phyloP scores from a whole-genome alignment of 2,888 invertebrate species.

The Hartigia nigra region DNA sequence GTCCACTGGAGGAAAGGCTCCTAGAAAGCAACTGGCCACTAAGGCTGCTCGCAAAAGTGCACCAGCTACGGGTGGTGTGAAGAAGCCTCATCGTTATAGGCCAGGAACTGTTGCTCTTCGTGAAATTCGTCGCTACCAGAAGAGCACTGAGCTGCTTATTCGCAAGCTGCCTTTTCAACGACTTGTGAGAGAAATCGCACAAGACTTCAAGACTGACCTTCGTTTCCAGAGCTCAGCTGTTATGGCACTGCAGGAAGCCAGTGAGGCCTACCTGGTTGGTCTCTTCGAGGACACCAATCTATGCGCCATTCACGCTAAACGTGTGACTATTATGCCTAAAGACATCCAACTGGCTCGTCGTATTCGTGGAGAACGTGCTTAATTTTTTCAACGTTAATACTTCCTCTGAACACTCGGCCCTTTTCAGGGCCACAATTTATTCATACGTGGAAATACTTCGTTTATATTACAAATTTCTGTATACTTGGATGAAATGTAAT shows the following conservation, averaged over 20 bases:
- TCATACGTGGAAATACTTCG: not conserved
- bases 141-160: conserved; percentile 78
- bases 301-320: conserved; percentile 81
- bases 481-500: no score
- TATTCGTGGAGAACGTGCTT: conserved; percentile 49
- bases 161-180: conserved; percentile 80
- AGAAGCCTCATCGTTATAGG: conserved; percentile 78
- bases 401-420: conserved; percentile 20
- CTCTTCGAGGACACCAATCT: conserved; percentile 82
- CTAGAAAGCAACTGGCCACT: conserved; percentile 72
- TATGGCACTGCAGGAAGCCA: conserved; percentile 75
- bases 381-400: conserved; percentile 16
- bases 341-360: conserved; percentile 70
- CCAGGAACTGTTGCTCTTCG: conserved; percentile 80
- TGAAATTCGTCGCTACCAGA: conserved; percentile 80
- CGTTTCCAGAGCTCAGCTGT: conserved; percentile 79
- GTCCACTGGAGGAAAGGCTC: conserved; percentile 74
- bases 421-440: conserved; percentile 21
- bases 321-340: conserved; percentile 75
- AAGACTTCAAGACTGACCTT: conserved; percentile 79
- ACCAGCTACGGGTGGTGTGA: conserved; percentile 79
- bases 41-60: conserved; percentile 79
- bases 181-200: conserved; percentile 79
- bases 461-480: not conserved
- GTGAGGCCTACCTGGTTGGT: conserved; percentile 75